Evolutionary conservation across 2,888 invertebrate genomes (phyloP).

Genomic region (Cybosia mesomella): DNA sequence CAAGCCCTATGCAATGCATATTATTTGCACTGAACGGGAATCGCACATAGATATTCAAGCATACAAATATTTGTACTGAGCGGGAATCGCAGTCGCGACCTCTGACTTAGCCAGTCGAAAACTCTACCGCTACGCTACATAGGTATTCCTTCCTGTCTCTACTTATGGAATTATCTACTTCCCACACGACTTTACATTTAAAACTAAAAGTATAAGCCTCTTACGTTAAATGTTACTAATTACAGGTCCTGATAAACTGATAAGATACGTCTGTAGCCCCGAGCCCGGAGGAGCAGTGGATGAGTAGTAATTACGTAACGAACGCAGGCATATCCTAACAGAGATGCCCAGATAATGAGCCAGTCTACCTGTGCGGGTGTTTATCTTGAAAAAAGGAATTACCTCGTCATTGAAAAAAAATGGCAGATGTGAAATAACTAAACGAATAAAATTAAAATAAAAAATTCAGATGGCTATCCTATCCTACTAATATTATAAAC

Average conservation of each 20-base stretch:
- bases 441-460: not conserved
- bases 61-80: not conserved
- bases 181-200: not conserved
- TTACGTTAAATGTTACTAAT: not conserved
- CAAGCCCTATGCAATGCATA: no score
- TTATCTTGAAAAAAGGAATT: conserved; percentile 1
- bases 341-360: not conserved
- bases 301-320: conserved; percentile 6
- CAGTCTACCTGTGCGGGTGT: not conserved
- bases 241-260: not conserved
- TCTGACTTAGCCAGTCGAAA: not conserved
- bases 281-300: not conserved
- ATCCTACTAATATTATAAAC: no score
- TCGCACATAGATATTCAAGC: no score
- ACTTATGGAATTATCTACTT: not conserved
- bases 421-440: not conserved
- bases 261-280: not conserved
- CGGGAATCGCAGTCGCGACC: not conserved
- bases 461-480: not conserved
- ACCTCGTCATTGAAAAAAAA: not conserved
- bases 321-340: not conserved
- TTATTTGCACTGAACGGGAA: no score
- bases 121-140: not conserved
- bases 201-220: not conserved
- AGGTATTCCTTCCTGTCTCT: not conserved